These are phyloP conservation scores for Brachyalestes nurse DNA, from an alignment of 2,797 vertebrate genomes.

Conservation along the genomic window DNA sequence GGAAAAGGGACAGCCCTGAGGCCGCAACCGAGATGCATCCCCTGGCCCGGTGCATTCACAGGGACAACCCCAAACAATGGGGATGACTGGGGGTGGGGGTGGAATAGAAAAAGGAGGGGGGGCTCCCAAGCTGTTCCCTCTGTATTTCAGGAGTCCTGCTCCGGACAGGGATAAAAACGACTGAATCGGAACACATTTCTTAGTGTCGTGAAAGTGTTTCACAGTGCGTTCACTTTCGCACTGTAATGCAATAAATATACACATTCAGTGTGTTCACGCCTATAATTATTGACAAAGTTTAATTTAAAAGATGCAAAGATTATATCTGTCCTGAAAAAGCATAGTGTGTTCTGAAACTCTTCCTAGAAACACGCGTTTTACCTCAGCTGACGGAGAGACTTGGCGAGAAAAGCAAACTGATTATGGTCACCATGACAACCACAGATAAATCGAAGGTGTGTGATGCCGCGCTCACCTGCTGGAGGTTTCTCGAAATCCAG, in stretches of 20 bases:
- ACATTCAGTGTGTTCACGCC: too few relatives aligned
- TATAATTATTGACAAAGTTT: not conserved
- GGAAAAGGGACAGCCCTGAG: slow-evolving; percentile 89
- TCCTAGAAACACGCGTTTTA: not conserved
- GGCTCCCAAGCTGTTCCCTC: slow-evolving; percentile 37
- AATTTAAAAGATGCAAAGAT: not conserved
- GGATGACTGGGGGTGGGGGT: slow-evolving; percentile 62
- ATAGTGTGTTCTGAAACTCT: not conserved
- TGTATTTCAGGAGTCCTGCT: not conserved
- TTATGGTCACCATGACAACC: not conserved
- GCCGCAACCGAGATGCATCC: slow-evolving; percentile 78
- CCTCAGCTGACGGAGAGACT: not conserved
- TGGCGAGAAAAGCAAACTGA: not conserved
- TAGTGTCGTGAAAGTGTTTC: not conserved
- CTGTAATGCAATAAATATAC: too few relatives aligned
- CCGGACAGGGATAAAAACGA: not conserved
- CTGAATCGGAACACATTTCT: not conserved
- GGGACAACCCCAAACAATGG: slow-evolving; percentile 80
- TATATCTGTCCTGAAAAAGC: not conserved
- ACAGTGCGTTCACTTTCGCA: not conserved
- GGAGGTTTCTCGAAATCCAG: slow-evolving; percentile 92
- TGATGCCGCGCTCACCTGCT: slow-evolving; percentile 79
- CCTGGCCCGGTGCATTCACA: slow-evolving; percentile 83
- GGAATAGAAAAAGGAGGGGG: slow-evolving; percentile 49
- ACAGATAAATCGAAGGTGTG: not conserved